Evolutionary conservation across 2,888 invertebrate genomes (phyloP), one percentile per base, ranked within the genome.

Genomic region (Pimpla rufipes): DNA sequence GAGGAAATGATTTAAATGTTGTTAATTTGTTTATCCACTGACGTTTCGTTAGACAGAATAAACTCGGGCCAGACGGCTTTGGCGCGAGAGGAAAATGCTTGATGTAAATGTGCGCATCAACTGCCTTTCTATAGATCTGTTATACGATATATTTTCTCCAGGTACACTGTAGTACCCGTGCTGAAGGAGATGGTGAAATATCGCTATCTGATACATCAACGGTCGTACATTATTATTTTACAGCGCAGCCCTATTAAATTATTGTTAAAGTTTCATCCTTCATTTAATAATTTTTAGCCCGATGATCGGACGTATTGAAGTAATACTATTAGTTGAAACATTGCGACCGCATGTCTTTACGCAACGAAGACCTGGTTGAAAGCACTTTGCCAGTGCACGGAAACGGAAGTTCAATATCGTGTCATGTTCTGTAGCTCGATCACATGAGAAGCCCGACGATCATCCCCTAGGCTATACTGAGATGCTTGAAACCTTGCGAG

Each of bases 201-300:
- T 1, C 16, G 16, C 29, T 40, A 16, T 68, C 68, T 62, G 59
- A 37, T 37, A 16, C 42, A 62, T n/a, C n/a, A n/a, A n/a, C n/a
- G n/a, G n/a, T n/a, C 75, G 64, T 66, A 70, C 40, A 47, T 70
- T 75, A 75, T 83, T 79, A 74, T 83, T 79, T 82, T 79, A 70
- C 40, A 45, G 18, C 23, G 47, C 42, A 55, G 81, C 66, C 67
- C 59, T 79, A 45, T 57, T 0, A 75, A 79, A 83, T 83, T 57
- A 73, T 68, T 45, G 21, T 29, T 50, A 70, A 75, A 70, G 47
- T 83, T 64, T 55, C 50, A 79, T 75, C 55, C 37, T 13, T 18
- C 18, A n/a, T 35, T 74, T 50, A 21, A 21, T 29, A 16, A 1
- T 57, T 45, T 55, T 71, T 40, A 64, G 29, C 11, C n/a, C n/a